Evolutionary conservation across 2,113 vertebrate species (phyloP), one percentile per base, ranked within the genome.

Genomic region (Oreochromis tanganicae): DNA sequence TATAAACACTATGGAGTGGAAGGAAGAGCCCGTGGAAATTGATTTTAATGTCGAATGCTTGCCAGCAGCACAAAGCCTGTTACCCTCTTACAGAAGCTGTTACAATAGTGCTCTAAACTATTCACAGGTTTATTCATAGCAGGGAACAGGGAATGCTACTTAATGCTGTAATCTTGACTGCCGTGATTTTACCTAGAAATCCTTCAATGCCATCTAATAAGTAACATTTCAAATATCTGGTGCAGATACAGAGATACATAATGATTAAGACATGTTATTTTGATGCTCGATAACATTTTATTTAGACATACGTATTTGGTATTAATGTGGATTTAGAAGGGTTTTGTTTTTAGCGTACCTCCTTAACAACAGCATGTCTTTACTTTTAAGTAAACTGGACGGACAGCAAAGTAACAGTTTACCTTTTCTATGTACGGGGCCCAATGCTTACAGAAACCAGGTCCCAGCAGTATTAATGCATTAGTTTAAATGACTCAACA

Each of bases 31-130:
- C n/a, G 80, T 92, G 90, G 88, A 92, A 94, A 94, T 95, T 80
- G 84, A 95, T 93, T 95, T 92, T 79, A 90, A 93, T 93, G 94
- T 90, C 82, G 85, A 90, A 80, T 87, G 87, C 86, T 80, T 63
- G 84, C 89, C 83, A 55, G 82, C 85, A 81, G 85, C 75, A 80
- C 73, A 86, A 66, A 84, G 84, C 85, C 86, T 87, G 88, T 50
- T 86, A 19, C 83, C 61, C 73, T 88, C 75, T 43, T 81, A 91
- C 48, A 68, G 88, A 78, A 83, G 80, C 75, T 75, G 80, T 71
- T n/a, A 75, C 81, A 85, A 90, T 29, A 56, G 81, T 63, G 75
- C 55, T 66, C 36, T 16, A 9, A 75, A 73, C 78, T 80, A 57
- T 86, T 75, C 79, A 68, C 19, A 29, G 85, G 19, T 41, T 81